Percentiles rank a stretch among this genome's conserved stretches.
These are phyloP conservation scores for Charaxes varanes DNA, from an alignment of 1,140 invertebrate genomes.

Conservation along the genomic window DNA sequence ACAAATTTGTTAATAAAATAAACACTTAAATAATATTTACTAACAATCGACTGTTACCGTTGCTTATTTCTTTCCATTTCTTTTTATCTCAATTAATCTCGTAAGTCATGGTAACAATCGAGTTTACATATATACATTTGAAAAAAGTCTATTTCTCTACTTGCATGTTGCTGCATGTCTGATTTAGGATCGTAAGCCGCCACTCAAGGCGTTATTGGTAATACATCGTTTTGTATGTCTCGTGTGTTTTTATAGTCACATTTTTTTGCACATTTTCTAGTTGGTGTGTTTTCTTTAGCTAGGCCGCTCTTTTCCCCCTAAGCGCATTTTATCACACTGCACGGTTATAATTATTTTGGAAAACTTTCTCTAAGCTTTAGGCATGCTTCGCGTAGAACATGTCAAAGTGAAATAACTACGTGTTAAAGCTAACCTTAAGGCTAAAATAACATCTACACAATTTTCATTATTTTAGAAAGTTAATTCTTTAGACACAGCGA, in stretches of 20 bases:
- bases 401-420: constrained; percentile 34
- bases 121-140: constrained; percentile 34
- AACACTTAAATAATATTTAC: constrained; percentile 45
- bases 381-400: constrained; percentile 70
- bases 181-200: constrained; percentile 68
- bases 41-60: constrained; percentile 55
- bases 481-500: constrained; percentile 4
- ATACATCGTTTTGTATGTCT: constrained; percentile 55
- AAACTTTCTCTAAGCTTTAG: constrained; percentile 69
- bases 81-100: constrained; percentile 8
- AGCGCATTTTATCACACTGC: constrained; percentile 69
- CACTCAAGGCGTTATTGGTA: constrained; percentile 69
- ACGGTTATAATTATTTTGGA: constrained; percentile 70
- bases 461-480: constrained; percentile 5
- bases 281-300: constrained; percentile 69
- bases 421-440: constrained; percentile 26
- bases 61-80: constrained; percentile 22
- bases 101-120: constrained; percentile 54
- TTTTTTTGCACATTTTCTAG: constrained; percentile 73
- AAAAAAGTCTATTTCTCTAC: constrained; percentile 60
- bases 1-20: constrained; percentile 42
- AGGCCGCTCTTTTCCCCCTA: constrained; percentile 68
- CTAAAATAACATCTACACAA: constrained; percentile 13
- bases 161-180: constrained; percentile 71
- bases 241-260: constrained; percentile 61